Percentiles rank a stretch among this genome's conserved stretches.
phyloP scores from a whole-genome alignment of 1,140 invertebrate genomes.

The Neodiprion lecontei region DNA sequence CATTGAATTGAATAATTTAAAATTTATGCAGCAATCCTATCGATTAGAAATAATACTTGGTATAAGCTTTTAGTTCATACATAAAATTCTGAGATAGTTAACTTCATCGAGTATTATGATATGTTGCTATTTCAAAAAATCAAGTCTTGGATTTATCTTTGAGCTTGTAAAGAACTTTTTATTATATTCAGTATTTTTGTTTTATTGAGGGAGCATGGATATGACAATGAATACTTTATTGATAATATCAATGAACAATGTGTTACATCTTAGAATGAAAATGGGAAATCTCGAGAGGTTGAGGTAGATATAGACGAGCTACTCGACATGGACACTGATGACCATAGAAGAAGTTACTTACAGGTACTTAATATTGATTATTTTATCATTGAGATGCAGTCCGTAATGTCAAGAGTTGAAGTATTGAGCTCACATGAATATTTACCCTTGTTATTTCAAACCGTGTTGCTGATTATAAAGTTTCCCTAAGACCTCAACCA shows the following conservation, averaged over 20 bases:
- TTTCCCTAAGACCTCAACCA: background rate
- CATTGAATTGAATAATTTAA: too few relatives aligned
- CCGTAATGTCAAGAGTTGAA: background rate
- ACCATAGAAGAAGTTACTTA: constrained; percentile 81
- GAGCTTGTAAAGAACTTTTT: background rate
- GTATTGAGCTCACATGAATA: background rate
- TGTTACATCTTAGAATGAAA: constrained; percentile 61
- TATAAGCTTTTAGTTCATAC: too few relatives aligned
- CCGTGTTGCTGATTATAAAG: constrained; percentile 11
- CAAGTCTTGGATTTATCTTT: constrained; percentile 9
- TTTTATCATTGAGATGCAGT: background rate
- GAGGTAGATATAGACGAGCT: constrained; percentile 94
- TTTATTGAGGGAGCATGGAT: too few relatives aligned
- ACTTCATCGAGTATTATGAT: background rate
- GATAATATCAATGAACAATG: constrained; percentile 10
- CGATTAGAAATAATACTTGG: too few relatives aligned
- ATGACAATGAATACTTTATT: constrained; percentile 4
- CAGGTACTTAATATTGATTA: constrained; percentile 65
- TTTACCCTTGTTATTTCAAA: constrained; percentile 20
- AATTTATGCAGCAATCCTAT: too few relatives aligned
- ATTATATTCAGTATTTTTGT: constrained; percentile 15
- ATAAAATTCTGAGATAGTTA: too few relatives aligned
- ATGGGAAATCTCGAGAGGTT: constrained; percentile 73
- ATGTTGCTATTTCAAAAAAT: background rate
- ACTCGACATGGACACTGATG: constrained; percentile 89